phyloP scores from a whole-genome alignment of 2,797 vertebrate species.

The Darevskia nairensis region DNA sequence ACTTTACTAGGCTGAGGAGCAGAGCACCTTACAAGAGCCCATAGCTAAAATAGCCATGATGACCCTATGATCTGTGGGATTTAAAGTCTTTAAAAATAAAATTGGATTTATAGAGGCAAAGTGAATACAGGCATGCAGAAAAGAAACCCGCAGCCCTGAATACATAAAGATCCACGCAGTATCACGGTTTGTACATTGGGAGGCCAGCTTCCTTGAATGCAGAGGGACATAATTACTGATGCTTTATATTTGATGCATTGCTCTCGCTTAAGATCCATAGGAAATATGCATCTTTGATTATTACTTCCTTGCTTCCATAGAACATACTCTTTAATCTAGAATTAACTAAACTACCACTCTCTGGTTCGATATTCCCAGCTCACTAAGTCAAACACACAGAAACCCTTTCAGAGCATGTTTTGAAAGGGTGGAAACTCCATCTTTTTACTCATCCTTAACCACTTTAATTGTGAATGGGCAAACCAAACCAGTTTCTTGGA shows the following conservation, averaged over 20 bases:
- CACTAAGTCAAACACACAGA: neutral
- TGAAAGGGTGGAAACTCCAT: neutral
- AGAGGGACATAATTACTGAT: neutral
- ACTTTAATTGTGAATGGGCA: neutral
- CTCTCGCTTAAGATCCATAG: neutral
- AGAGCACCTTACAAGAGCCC: too few species aligned
- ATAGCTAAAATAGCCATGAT: neutral
- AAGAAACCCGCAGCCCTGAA: neutral
- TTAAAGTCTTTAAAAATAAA: neutral
- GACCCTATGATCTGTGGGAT: neutral
- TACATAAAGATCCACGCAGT: neutral
- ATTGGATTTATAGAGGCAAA: neutral
- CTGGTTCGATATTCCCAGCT: neutral
- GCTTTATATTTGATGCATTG: neutral
- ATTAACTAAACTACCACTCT: neutral
- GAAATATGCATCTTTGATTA: neutral
- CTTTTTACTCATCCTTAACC: neutral
- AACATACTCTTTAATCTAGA: neutral
- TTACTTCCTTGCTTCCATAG: neutral
- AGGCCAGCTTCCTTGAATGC: neutral
- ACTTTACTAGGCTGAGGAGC: neutral
- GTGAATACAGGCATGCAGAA: neutral
- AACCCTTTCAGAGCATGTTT: neutral
- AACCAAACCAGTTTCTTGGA: constrained; percentile 2
- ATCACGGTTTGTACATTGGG: neutral